Base-by-base conservation (phyloP, 2,797 vertebrate species). In the Cyprinella venusta region DNA sequence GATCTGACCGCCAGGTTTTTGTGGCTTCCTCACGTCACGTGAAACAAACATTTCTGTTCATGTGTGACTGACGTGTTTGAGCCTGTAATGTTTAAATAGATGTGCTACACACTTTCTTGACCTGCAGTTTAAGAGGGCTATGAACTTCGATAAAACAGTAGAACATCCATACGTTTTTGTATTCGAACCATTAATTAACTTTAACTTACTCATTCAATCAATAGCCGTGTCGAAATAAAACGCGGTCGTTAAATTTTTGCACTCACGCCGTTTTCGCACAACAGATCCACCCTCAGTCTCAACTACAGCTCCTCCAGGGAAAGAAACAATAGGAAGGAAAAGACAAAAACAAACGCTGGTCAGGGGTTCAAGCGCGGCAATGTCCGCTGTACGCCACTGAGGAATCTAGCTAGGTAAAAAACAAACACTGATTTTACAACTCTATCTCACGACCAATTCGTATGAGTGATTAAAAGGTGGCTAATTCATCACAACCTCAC, bases 21-120 rank as follows among this genome's bases (percentile, higher is more conserved):
- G 1, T 12, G 4, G 5, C 12, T 45, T 45, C 13, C 12, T 45
- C 42, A 5, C 4, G 4, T 0, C 12, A 45, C 4, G 0, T 45
- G 5, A 45, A 45, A 45, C 42, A 4, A 45, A 45, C 4, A 45
- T 45, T 45, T 45, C 12, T 15, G 45, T 42, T 42, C 8, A 9
- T 42, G 40, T 45, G 12, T 10, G 13, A 45, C 10, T 45, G 15
- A 13, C 13, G 5, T 48, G 45, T 15, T 18, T 52, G 16, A 50
- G 48, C 16, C 16, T 18, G 6, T 18, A 50, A 50, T 50, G 48
- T 50, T 50, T 50, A 18, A 50, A 50, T 50, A 50, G 8, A 21
- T n/a, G 21, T n/a, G 21, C 5, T 50, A 56, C 8, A n/a, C 36
- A 36, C 36, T 19, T 54, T 54, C 19, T 56, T 56, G 52, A n/a